These are phyloP conservation scores for Chionis minor DNA, from an alignment of 2,113 vertebrate genomes.

Conservation along the genomic window DNA sequence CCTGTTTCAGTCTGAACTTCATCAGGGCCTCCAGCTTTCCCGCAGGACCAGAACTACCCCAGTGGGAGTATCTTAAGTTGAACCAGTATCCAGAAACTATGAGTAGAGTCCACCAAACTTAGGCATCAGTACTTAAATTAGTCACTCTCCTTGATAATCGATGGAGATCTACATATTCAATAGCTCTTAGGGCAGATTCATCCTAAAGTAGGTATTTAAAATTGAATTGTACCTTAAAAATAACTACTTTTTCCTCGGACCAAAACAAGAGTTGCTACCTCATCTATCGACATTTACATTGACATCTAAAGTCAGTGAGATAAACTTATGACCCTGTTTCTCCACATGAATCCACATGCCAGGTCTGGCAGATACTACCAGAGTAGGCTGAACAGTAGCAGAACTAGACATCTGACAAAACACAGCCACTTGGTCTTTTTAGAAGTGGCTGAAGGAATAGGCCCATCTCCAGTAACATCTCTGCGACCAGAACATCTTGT, in stretches of 20 bases:
- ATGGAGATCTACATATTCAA: neutral
- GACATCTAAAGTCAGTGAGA: neutral
- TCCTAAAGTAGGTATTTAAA: neutral
- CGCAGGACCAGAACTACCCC: neutral
- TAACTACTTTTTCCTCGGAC: neutral
- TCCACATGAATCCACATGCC: neutral
- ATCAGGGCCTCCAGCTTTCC: neutral
- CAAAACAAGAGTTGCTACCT: neutral
- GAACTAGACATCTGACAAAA: neutral
- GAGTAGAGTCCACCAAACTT: neutral
- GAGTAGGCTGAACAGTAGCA: neutral
- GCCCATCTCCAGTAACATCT: neutral
- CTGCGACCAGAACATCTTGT: neutral
- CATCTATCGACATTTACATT: neutral
- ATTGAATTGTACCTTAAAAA: neutral
- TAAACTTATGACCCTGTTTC: neutral
- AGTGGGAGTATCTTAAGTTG: neutral
- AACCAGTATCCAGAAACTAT: neutral
- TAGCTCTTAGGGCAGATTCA: neutral
- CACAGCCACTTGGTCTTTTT: neutral
- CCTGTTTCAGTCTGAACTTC: neutral
- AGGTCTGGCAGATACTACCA: neutral
- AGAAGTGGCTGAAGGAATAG: neutral
- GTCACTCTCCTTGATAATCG: neutral
- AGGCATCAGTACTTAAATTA: neutral